Evolutionary conservation across 2,113 vertebrate species (phyloP), one percentile per base, ranked within the genome.

Genomic region (Marmota flaviventris): DNA sequence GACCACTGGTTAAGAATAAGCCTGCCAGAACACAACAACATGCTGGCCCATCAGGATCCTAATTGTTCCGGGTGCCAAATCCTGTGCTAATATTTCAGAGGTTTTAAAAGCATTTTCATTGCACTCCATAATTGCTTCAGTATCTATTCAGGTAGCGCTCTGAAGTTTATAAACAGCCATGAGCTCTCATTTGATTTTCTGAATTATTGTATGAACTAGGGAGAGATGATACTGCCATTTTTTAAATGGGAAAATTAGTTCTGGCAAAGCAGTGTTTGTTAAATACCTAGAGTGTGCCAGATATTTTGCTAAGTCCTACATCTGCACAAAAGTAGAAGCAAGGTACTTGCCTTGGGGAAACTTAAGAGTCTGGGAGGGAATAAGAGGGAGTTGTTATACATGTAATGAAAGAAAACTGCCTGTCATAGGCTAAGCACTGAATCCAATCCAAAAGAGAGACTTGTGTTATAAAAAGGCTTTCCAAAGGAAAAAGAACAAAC

Each of bases 111-210:
- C 27, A 25, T 51, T 45, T 89, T 92, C 51, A 16, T 27, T 48
- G 1, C 0, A 51, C 48, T 83, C 24, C 27, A 16, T 18, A 86
- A 79, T 3, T 61, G 1, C 13, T n/a, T 82, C 29, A 73, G 9
- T 63, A 82, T 87, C 39, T 82, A 53, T 65, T 29, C 79, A 53
- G 85, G 18, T 25, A 51, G n/a, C 72, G n/a, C 75, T 91, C 20
- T 75, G 48, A 91, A 82, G 29, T 89, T 91, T 88, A 89, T 13
- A 86, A 91, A 95, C 51, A 73, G 61, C n/a, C 56, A 78, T 16
- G 32, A 73, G 53, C 24, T 72, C 56, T 69, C 10, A 61, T 69
- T 84, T 85, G 25, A 84, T 92, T 89, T 67, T 77, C 53, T 69
- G 32, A 84, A 70, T 78, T 51, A 83, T 37, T 81, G 13, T 77